Evolutionary conservation across 2,113 vertebrate genomes (phyloP).

Genomic region (Arenaria interpres): DNA sequence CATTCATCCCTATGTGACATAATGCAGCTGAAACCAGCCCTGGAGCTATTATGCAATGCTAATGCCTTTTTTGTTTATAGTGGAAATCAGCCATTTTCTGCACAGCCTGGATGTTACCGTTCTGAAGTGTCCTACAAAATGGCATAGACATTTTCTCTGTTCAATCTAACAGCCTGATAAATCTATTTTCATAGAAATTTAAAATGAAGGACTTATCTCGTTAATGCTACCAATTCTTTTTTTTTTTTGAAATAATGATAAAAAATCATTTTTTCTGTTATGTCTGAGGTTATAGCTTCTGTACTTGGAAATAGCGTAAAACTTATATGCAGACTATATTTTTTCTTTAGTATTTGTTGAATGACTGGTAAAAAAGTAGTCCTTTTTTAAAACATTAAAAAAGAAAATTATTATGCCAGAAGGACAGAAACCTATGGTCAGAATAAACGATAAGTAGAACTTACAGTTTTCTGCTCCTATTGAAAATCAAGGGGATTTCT

Average conservation of each 20-base stretch:
- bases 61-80: conserved; percentile 46
- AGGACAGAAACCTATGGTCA: background rate
- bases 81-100: conserved; percentile 42
- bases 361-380: background rate
- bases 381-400: background rate
- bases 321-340: background rate
- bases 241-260: background rate
- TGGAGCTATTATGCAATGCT: conserved; percentile 52
- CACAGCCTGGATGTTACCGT: background rate
- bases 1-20: conserved; percentile 51
- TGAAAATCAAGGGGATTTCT: background rate
- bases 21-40: conserved; percentile 55
- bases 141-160: background rate
- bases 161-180: background rate
- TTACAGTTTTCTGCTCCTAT: background rate
- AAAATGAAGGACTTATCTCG: background rate
- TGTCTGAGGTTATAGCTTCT: background rate
- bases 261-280: background rate
- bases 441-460: background rate
- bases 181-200: background rate
- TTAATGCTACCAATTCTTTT: background rate
- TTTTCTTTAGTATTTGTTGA: background rate
- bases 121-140: background rate
- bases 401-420: background rate
- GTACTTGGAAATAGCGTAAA: background rate